Evolutionary conservation across 64 coral and sea anemone species (phyloP).

Genomic region (Stylophora pistillata): DNA sequence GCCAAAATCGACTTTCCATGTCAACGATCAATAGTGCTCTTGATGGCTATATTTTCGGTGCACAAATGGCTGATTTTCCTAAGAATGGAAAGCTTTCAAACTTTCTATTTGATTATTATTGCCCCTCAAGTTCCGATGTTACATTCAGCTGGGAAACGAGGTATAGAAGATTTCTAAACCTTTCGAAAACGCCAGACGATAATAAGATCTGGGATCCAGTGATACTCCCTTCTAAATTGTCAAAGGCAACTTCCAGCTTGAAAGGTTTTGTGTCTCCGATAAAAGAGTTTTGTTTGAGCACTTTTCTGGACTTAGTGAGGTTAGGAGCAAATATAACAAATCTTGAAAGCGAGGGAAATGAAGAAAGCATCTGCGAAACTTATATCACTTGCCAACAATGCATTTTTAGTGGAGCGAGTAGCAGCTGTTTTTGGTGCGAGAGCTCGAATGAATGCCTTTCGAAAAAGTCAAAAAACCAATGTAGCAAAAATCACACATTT

Average conservation of each 20-base stretch:
- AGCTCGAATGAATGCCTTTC: conserved; percentile 17
- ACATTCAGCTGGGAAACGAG: not conserved
- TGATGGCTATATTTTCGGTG: conserved; percentile 55
- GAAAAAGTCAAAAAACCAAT: not conserved
- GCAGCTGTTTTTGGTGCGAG: conserved; percentile 61
- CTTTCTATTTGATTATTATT: conserved; percentile 53
- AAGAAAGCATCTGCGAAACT: not conserved
- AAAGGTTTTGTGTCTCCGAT: not conserved
- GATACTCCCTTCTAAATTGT: not conserved
- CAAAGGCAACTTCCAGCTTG: not conserved
- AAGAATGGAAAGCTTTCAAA: conserved; percentile 34
- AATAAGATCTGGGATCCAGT: not conserved
- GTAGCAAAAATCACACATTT: not conserved
- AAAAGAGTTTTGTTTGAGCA: not conserved
- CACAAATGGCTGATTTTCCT: not conserved
- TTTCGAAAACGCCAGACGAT: not conserved
- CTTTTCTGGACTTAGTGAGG: not conserved
- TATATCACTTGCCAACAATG: conserved; percentile 46
- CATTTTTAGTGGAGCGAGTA: conserved; percentile 24
- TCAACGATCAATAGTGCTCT: conserved; percentile 39
- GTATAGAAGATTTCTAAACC: not conserved
- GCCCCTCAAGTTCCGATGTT: not conserved
- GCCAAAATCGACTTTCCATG: not conserved
- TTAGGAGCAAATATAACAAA: not conserved
- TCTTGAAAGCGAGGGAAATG: not conserved